phyloP scores from a whole-genome alignment of 1,140 invertebrate genomes.

The Melipona quadrifasciata region DNA sequence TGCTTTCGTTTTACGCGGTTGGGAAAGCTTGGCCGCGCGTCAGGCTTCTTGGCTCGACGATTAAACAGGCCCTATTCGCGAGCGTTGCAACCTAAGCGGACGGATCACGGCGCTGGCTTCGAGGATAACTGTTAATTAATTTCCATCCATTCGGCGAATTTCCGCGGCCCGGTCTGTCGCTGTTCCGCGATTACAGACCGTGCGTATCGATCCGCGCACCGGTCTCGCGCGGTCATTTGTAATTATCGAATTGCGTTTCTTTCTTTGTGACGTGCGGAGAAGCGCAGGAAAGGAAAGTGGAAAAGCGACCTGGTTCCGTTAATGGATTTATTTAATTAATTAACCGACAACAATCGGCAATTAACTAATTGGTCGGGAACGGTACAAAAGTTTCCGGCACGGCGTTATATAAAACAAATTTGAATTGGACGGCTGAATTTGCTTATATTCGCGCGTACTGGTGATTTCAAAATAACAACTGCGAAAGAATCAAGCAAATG shows the following conservation, averaged over 20 bases:
- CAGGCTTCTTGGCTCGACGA: constrained; percentile 5
- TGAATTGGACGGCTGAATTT: background rate
- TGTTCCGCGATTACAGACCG: background rate
- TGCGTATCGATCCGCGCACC: background rate
- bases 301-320: no score
- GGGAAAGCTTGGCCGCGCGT: constrained; percentile 2
- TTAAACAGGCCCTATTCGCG: constrained; percentile 20
- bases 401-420: background rate
- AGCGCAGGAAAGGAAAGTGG: background rate
- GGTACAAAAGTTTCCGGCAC: no score
- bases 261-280: background rate
- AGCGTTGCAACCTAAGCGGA: constrained; percentile 8
- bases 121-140: constrained; percentile 57
- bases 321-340: background rate
- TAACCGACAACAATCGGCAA: background rate
- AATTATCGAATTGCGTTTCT: background rate
- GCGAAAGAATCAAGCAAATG: no score
- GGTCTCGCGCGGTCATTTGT: background rate
- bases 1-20: constrained; percentile 35
- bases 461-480: no score
- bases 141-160: constrained; percentile 28
- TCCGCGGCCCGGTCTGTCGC: constrained; percentile 7
- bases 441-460: no score
- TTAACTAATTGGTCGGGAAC: background rate
- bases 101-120: background rate